phyloP scores from a whole-genome alignment of 2,113 vertebrate species.

The Sinocyclocheilus anshuiensis region DNA sequence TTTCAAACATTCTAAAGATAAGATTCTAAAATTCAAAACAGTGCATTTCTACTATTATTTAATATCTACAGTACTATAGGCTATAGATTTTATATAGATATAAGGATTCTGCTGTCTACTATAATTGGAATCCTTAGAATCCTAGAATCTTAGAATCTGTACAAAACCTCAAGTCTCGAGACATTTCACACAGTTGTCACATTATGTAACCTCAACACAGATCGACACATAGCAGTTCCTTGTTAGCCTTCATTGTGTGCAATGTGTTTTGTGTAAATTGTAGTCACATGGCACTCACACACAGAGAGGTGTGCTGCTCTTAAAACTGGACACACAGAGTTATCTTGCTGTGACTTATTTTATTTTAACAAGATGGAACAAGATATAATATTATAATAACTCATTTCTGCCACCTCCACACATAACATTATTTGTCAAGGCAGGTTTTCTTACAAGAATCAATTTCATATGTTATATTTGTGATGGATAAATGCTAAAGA shows the following conservation, averaged over 20 bases:
- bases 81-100: neutral
- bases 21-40: neutral
- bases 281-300: constrained; percentile 4
- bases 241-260: constrained; percentile 1
- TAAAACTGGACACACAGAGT: neutral
- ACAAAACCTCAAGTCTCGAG: constrained; percentile 17
- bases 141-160: neutral
- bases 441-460: neutral
- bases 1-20: neutral
- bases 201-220: constrained; percentile 32
- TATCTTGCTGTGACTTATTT: neutral
- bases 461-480: neutral
- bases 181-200: constrained; percentile 33
- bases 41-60: neutral
- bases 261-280: constrained; percentile 26
- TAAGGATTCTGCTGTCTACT: neutral
- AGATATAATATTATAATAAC: neutral
- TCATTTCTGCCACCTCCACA: neutral
- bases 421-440: neutral
- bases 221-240: neutral
- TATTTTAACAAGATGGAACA: neutral
- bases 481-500: neutral
- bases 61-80: neutral
- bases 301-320: neutral
- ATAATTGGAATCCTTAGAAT: neutral